Base-by-base conservation (phyloP, 2,797 vertebrate genomes). In the Eutrigla gurnardus region DNA sequence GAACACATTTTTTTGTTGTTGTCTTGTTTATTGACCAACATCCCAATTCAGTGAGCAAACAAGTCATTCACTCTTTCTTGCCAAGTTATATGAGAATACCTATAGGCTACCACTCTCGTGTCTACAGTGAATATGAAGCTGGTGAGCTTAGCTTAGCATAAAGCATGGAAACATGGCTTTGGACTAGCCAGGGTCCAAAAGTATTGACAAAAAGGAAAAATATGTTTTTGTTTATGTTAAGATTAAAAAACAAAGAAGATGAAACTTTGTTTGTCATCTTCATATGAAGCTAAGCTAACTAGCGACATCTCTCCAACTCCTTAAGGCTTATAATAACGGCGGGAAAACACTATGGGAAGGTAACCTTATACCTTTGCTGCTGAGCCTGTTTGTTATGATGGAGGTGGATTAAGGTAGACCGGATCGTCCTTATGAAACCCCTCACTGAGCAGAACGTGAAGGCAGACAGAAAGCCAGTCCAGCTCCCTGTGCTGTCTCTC, bases 391-490 rank as follows among this genome's bases (percentile, higher is more conserved):
- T 4, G 2, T 7, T 37, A 33, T 36, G 39, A 75, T 50, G 4
- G 4, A 32, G n/a, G 10, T 18, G 8, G 35, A 3, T 53, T 53
- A 17, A 4, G 3, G 1, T n/a, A 5, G 65, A 66, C 46, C 57
- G 42, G 25, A 52, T 36, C 15, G 69, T 74, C 69, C 57, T 82
- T 43, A 73, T 70, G 8, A 79, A 81, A 80, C 57, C 64, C 37
- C 64, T 69, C 43, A 64, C 53, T 50, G 55, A 86, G 75, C 65
- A 52, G 62, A 75, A 78, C 75, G 54, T 73, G 14, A 77, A 75
- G 60, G 78, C 70, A 62, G 74, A 67, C 63, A 55, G 40, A 78
- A 80, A 70, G 53, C 35, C n/a, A 45, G 33, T 54, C 49, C 9
- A 35, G 62, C 59, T 81, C 62, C 50, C 52, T 39, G 17, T 1